Base-by-base conservation (phyloP, 2,888 invertebrate species). In the Rotaria socialis region DNA sequence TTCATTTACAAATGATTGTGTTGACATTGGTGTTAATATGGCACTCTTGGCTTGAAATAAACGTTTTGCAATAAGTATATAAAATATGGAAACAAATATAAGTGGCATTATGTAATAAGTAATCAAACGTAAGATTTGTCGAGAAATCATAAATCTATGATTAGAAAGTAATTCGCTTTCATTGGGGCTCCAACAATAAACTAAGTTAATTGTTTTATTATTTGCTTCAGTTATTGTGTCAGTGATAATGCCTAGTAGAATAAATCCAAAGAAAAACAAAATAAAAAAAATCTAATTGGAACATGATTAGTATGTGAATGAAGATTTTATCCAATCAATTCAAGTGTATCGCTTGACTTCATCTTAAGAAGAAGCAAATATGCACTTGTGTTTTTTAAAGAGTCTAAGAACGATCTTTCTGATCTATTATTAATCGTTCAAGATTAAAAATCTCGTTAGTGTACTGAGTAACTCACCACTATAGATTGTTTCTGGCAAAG, bases 141-240 rank as follows among this genome's bases (percentile, higher is more conserved):
- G 47, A 11, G 11, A 24, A n/a, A 80, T 80, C 80, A 80, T 80
- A 47, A 80, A 80, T 80, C 0, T 5, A 80, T 80, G 80, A 80
- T 80, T 80, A n/a, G 22, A 2, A 8, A 80, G 24, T 80, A 80
- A n/a, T 14, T 47, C 8, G 47, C 47, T 43, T 47, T 80, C 24
- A 80, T 80, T 80, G 47, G 80, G 80, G 47, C 80, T 80, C 47
- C 43, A 80, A 47, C 80, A 80, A 47, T 80, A 80, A n/a, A 47
- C 7, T 6, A 80, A 35, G 35, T 67, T 16, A 27, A 41, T 35
- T 67, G 67, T 67, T 35, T 67, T 16, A 19, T 67, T 67, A 67
- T 41, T 67, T 67, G 27, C 6, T 67, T 67, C 8, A 16, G 35
- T 16, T 11, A 3, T 35, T 6, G 35, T 67, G 35, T 67, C 67